These are phyloP conservation scores for Peucedramus taeniatus DNA, from an alignment of 2,113 vertebrate species.

Conservation along the genomic window DNA sequence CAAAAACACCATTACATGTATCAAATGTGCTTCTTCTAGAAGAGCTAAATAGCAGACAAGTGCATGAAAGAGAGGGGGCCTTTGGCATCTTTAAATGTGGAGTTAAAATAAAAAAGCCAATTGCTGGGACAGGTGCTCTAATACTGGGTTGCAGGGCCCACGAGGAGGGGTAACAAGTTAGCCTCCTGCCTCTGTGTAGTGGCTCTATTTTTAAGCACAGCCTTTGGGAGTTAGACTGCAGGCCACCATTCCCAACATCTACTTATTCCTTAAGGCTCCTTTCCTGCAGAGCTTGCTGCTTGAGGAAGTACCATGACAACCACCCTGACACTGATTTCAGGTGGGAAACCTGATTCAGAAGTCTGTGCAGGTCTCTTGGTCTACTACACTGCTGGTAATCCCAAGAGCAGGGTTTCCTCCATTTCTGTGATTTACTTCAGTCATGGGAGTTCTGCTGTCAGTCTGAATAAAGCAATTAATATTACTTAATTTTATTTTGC, in stretches of 20 bases:
- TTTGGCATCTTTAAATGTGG: not conserved
- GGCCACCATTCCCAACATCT: not conserved
- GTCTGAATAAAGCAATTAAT: not conserved
- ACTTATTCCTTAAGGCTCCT: not conserved
- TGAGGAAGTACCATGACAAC: accelerated
- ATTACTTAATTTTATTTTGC: not conserved
- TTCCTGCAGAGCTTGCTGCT: not conserved
- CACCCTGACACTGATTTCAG: not conserved
- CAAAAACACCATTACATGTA: not conserved
- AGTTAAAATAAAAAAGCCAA: not conserved
- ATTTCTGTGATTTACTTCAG: not conserved
- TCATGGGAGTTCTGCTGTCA: not conserved
- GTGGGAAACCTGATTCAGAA: not conserved
- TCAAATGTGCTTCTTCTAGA: not conserved
- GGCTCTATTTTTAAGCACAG: not conserved
- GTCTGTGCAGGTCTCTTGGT: not conserved
- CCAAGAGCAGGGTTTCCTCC: not conserved
- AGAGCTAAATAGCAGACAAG: not conserved
- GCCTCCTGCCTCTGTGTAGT: not conserved
- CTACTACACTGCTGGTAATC: not conserved
- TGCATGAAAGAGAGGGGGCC: not conserved
- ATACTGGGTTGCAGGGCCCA: not conserved
- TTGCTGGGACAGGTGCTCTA: not conserved
- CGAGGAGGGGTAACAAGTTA: not conserved
- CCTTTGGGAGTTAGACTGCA: not conserved